phyloP scores from a whole-genome alignment of 2,797 vertebrate genomes.

The Anguilla pacifica region DNA sequence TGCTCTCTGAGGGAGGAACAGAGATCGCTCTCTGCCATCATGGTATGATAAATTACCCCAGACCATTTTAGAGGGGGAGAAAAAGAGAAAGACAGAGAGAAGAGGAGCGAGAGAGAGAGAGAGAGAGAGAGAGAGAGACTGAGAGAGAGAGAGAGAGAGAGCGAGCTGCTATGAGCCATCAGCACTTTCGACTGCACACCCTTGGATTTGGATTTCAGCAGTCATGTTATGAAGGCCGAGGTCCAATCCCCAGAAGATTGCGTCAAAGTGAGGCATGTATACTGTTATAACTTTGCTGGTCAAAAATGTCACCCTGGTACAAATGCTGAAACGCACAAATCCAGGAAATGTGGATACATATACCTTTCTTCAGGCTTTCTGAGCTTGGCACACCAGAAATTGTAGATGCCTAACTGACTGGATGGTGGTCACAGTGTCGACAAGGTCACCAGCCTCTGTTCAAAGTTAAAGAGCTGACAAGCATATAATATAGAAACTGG shows the following conservation, averaged over 20 bases:
- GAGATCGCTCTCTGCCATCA: neutral
- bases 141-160: constrained; percentile 22
- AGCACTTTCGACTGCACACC: too few species aligned
- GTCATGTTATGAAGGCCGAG: too few species aligned
- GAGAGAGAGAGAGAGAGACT: neutral
- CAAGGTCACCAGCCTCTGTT: neutral
- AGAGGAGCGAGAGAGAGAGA: neutral
- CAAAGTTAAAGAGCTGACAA: neutral
- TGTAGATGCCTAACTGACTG: neutral
- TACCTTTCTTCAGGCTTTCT: too few species aligned
- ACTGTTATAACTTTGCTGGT: neutral
- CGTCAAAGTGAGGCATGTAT: too few species aligned
- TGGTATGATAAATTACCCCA: neutral
- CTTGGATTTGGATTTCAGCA: too few species aligned
- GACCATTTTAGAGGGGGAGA: neutral
- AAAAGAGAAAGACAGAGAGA: neutral
- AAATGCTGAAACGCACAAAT: neutral
- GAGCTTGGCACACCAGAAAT: too few species aligned
- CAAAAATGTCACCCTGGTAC: neutral
- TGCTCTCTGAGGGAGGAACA: neutral
- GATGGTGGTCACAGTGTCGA: neutral
- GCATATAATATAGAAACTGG: neutral
- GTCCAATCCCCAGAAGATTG: too few species aligned
- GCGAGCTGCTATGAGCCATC: neutral
- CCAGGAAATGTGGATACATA: neutral